Conservation (phyloP, 2,113 vertebrate species). For the Dascyllus trimaculatus region DNA sequence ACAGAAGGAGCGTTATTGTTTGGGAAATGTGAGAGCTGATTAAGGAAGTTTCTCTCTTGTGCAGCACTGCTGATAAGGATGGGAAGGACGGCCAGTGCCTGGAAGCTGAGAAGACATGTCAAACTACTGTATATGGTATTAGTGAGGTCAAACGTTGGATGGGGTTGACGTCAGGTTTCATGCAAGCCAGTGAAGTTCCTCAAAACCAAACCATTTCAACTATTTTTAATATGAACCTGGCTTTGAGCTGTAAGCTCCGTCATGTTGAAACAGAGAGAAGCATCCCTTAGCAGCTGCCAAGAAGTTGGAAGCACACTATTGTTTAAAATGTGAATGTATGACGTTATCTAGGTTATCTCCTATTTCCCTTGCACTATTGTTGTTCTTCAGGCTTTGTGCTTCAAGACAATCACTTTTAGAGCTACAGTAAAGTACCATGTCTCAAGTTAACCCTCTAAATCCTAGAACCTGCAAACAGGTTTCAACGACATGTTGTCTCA, state of each 20-base stretch:
- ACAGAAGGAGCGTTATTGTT: constrained; percentile 12
- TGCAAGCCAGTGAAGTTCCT: not conserved
- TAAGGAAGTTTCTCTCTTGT: constrained; percentile 28
- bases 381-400: not conserved
- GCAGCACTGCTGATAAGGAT: constrained; percentile 25
- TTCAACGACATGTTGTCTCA: no score
- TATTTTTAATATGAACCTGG: not conserved
- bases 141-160: not conserved
- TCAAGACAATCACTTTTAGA: not conserved
- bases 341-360: not conserved
- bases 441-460: no score
- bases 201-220: not conserved
- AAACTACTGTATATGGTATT: not conserved
- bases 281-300: no score
- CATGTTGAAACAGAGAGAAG: no score
- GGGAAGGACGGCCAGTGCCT: not conserved
- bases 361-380: not conserved
- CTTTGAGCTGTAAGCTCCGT: no score
- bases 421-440: not conserved
- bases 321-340: not conserved
- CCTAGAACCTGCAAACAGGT: no score
- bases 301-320: not conserved
- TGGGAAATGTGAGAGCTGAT: constrained; percentile 11
- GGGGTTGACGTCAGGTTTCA: not conserved
- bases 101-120: not conserved